Conservation (phyloP, 2,888 invertebrate species). For the Tenthredo scrophulariae region DNA sequence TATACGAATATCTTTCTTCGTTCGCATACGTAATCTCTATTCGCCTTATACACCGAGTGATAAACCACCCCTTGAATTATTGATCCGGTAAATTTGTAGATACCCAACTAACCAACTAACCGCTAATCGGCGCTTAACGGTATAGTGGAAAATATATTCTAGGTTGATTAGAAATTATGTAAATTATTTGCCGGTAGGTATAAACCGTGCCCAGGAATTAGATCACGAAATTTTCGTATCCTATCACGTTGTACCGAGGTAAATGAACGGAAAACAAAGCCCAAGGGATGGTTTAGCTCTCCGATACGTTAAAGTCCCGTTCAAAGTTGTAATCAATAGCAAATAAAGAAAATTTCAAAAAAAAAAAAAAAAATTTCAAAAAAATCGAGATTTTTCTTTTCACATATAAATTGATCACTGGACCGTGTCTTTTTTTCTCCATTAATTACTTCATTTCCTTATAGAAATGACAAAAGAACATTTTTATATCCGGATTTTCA, state of each 20-base stretch:
- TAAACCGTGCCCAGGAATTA: not conserved
- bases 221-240: conserved; percentile 16
- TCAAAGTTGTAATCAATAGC: not conserved
- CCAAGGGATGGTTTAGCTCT: not conserved
- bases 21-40: not conserved
- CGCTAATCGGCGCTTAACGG: conserved; percentile 10
- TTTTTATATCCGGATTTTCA: not conserved
- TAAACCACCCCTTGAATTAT: not conserved
- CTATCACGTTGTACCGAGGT: not conserved
- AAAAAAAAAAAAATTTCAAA: too few relatives aligned
- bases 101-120: not conserved
- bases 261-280: not conserved
- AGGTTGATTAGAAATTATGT: conserved; percentile 34
- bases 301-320: not conserved
- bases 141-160: not conserved
- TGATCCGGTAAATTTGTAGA: not conserved
- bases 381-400: not conserved
- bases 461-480: not conserved
- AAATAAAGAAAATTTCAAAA: not conserved
- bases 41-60: not conserved
- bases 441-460: not conserved
- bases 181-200: not conserved
- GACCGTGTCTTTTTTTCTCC: not conserved
- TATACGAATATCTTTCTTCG: too few relatives aligned
- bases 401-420: not conserved